Percentiles rank a stretch among this genome's conserved stretches.
Conservation (phyloP, 2,888 invertebrate genomes). For the Sepioteuthis lessoniana region DNA sequence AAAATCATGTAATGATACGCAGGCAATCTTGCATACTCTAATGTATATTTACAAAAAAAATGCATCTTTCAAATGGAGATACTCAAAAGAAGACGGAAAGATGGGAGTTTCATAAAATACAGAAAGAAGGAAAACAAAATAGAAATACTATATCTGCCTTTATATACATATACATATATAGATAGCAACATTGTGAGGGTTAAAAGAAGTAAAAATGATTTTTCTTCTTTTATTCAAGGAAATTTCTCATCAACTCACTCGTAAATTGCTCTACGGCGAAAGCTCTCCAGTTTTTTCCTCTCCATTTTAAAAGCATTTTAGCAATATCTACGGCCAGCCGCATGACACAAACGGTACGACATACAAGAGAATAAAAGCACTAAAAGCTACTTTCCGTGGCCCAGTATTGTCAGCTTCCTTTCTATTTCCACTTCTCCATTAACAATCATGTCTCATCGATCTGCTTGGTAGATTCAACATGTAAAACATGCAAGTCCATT, state of each 20-base stretch:
- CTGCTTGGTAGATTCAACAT: not conserved
- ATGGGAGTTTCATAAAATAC: too few relatives aligned
- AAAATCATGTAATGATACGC: too few relatives aligned
- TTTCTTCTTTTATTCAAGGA: not conserved
- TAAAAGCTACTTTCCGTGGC: not conserved
- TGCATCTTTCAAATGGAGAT: too few relatives aligned
- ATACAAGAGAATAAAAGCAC: not conserved
- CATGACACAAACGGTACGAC: not conserved
- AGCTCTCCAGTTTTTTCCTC: not conserved
- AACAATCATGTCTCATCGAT: not conserved
- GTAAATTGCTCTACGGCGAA: not conserved
- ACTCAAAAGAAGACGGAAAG: too few relatives aligned
- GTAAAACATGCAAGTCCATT: not conserved
- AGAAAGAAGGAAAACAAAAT: too few relatives aligned
- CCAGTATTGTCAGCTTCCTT: not conserved
- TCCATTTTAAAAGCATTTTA: not conserved
- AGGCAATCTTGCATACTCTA: too few relatives aligned
- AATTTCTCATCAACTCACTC: not conserved
- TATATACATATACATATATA: too few relatives aligned
- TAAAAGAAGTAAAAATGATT: not conserved
- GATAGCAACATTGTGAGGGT: not conserved
- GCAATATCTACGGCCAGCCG: not conserved
- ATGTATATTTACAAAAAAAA: too few relatives aligned
- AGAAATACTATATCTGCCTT: too few relatives aligned
- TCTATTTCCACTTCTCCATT: not conserved